Evolutionary conservation across 2,113 vertebrate genomes (phyloP).

Genomic region (Narcine bancroftii): DNA sequence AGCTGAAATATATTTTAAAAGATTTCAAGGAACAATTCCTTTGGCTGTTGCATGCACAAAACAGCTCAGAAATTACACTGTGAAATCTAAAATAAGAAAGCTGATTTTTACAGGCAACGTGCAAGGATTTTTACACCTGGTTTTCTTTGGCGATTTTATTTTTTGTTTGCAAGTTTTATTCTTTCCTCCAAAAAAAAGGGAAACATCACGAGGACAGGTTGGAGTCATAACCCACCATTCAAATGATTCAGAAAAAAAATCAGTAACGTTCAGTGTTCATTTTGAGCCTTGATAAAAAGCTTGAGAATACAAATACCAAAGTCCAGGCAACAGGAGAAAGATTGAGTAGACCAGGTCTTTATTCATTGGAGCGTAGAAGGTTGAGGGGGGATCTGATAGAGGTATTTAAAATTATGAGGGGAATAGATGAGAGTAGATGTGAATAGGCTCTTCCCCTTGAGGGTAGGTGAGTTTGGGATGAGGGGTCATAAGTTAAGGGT

Average conservation of each 20-base stretch:
- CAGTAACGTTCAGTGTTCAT: neutral
- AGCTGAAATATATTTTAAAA: conserved; percentile 8
- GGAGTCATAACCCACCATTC: neutral
- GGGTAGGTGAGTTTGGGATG: too few species aligned
- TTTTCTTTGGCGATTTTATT: neutral
- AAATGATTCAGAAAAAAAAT: neutral
- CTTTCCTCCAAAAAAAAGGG: neutral
- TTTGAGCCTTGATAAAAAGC: neutral
- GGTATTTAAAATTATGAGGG: too few species aligned
- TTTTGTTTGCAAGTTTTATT: neutral
- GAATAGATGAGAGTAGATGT: too few species aligned
- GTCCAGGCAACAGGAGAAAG: too few species aligned
- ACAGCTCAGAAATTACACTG: neutral
- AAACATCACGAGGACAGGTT: neutral
- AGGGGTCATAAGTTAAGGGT: too few species aligned
- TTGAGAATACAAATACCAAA: neutral
- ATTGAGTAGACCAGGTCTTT: too few species aligned
- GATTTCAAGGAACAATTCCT: neutral
- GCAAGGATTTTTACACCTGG: neutral
- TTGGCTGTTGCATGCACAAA: neutral
- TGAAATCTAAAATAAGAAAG: neutral
- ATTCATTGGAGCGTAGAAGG: too few species aligned
- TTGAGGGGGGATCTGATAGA: too few species aligned
- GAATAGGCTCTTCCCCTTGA: too few species aligned
- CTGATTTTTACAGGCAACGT: neutral